A percentile compares a stretch with the other conserved stretches of the same genome.
These are phyloP conservation scores for Fundulus diaphanus DNA, from an alignment of 2,797 vertebrate genomes.

Conservation along the genomic window DNA sequence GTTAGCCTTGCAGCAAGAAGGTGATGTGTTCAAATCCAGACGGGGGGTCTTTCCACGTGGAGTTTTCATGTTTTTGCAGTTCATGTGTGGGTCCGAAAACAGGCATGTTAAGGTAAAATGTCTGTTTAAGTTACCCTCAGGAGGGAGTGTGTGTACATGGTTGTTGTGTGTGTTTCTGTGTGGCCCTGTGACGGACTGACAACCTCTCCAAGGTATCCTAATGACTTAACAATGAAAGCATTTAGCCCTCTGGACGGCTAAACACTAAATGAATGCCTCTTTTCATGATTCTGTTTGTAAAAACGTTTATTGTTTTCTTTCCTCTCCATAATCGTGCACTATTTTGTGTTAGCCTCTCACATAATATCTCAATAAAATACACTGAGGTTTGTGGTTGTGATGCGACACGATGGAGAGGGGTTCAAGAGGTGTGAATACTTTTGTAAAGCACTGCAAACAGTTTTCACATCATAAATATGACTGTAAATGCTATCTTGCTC, in stretches of 20 bases:
- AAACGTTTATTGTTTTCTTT: not conserved
- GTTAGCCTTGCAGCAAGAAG: too few relatives aligned
- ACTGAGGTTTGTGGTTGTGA: not conserved
- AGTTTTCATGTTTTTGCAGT: too few relatives aligned
- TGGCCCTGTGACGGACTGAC: too few relatives aligned
- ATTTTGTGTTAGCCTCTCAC: not conserved
- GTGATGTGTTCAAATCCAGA: not conserved
- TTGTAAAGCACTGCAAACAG: conserved; percentile 19
- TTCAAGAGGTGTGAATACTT: conserved; percentile 19
- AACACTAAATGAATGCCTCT: not conserved
- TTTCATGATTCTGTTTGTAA: not conserved
- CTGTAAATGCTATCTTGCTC: conserved; percentile 2
- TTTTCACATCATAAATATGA: not conserved
- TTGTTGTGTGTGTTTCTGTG: too few relatives aligned
- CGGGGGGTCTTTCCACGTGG: too few relatives aligned
- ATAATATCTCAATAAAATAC: not conserved
- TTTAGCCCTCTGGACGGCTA: not conserved
- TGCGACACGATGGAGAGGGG: not conserved
- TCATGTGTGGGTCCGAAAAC: too few relatives aligned
- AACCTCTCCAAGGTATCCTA: too few relatives aligned
- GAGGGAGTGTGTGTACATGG: too few relatives aligned
- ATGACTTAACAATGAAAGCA: too few relatives aligned
- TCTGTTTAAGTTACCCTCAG: too few relatives aligned
- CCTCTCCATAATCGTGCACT: not conserved
- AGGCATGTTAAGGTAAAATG: too few relatives aligned